phyloP scores from a whole-genome alignment of 2,888 invertebrate genomes.

The Ophion ventricosus region DNA sequence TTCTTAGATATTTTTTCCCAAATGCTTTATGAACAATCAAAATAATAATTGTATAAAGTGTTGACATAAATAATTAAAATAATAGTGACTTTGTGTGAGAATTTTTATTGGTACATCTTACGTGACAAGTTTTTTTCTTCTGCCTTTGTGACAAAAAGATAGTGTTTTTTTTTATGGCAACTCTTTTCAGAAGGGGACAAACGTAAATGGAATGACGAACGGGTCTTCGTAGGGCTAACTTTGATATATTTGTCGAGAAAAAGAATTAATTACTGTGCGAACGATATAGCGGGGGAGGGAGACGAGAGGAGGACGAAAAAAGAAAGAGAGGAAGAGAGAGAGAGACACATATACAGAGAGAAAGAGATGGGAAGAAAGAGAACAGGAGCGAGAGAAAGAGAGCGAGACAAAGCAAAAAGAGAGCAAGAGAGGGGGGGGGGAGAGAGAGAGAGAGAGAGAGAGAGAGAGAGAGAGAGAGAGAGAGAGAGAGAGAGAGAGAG shows the following conservation, averaged over 20 bases:
- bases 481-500: background rate
- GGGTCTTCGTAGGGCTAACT: background rate
- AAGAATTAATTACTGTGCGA: conserved; percentile 12
- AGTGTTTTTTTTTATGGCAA: background rate
- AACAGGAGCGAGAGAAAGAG: background rate
- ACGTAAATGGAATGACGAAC: background rate
- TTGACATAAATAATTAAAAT: too few species aligned
- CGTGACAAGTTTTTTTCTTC: too few species aligned
- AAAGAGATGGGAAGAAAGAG: background rate
- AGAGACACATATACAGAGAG: background rate
- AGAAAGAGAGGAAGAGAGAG: background rate
- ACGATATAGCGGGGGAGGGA: conserved; percentile 7
- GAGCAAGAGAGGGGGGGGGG: background rate
- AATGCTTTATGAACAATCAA: too few species aligned
- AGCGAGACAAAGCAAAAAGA: background rate
- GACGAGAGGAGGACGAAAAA: background rate
- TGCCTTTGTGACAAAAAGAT: background rate
- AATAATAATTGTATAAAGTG: too few species aligned
- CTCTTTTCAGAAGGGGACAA: background rate
- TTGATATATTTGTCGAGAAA: background rate
- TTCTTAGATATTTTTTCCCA: too few species aligned
- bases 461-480: background rate
- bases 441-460: background rate
- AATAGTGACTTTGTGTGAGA: too few species aligned
- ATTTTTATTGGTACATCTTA: too few species aligned